A percentile compares a stretch with the other conserved stretches of the same genome.
Conservation (phyloP, 2,888 invertebrate genomes). For the Theretra japonica region DNA sequence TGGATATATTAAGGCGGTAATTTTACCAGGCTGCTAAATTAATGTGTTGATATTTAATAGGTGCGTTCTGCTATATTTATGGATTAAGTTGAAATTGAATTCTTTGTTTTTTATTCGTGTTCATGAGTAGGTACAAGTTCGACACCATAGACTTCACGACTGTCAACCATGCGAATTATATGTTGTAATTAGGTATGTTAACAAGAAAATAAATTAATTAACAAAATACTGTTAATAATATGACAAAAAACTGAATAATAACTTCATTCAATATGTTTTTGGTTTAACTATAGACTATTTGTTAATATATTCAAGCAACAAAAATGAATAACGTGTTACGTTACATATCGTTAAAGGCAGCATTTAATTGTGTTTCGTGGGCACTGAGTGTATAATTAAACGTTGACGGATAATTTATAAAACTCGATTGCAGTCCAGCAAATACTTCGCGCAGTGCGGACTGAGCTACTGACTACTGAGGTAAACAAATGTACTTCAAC, state of each 20-base stretch:
- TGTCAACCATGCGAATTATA: too few species aligned
- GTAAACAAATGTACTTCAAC: conserved; percentile 18
- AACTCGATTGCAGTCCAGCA: conserved; percentile 47
- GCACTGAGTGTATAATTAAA: conserved; percentile 59
- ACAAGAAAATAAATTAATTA: too few species aligned
- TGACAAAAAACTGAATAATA: background rate
- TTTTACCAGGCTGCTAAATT: conserved; percentile 3
- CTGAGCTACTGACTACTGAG: background rate
- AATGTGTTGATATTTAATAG: background rate
- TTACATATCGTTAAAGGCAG: conserved; percentile 51
- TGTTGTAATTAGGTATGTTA: too few species aligned
- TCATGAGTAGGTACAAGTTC: too few species aligned
- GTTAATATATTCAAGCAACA: conserved; percentile 42
- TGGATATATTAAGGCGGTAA: conserved; percentile 18
- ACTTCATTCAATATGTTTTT: background rate
- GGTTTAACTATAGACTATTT: background rate
- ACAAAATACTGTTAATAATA: background rate
- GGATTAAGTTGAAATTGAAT: background rate
- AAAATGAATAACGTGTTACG: conserved; percentile 28
- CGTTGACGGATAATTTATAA: conserved; percentile 63
- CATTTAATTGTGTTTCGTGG: conserved; percentile 52
- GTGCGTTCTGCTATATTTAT: background rate
- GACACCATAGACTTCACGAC: too few species aligned
- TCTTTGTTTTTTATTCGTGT: too few species aligned
- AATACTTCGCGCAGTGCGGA: conserved; percentile 38